phyloP scores from a whole-genome alignment of 2,888 invertebrate species.

The Gerosis bhagava region DNA sequence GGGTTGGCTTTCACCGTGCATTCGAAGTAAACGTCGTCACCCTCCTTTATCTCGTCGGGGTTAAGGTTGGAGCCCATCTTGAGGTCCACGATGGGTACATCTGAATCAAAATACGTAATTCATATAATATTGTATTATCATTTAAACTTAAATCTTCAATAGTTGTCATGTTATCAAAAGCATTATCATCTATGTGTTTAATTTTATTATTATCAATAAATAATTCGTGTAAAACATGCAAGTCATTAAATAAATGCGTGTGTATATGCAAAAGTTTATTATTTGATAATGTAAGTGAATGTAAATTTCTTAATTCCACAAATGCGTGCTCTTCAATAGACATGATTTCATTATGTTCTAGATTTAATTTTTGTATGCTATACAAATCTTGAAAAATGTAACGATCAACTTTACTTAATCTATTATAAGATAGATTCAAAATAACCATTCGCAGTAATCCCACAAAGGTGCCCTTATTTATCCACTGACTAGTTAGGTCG shows the following conservation, averaged over 20 bases:
- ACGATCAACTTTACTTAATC: constrained; percentile 85
- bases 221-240: constrained; percentile 88
- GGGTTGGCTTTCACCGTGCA: constrained; percentile 93
- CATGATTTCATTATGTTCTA: constrained; percentile 87
- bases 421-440: constrained; percentile 88
- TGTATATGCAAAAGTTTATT: constrained; percentile 87
- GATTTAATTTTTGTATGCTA: constrained; percentile 88
- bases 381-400: constrained; percentile 88
- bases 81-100: constrained; percentile 90
- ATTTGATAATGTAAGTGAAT: constrained; percentile 87
- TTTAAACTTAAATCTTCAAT: constrained; percentile 89
- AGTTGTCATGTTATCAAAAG: constrained; percentile 89
- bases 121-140: too few relatives aligned
- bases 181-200: constrained; percentile 84
- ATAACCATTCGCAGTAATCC: constrained; percentile 88
- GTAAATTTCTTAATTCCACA: constrained; percentile 87
- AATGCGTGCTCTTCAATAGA: constrained; percentile 89
- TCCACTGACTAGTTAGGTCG: constrained; percentile 88
- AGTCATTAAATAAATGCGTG: constrained; percentile 85
- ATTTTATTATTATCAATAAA: constrained; percentile 89
- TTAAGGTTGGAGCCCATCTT: constrained; percentile 93
- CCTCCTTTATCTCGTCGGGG: constrained; percentile 94
- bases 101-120: constrained; percentile 84
- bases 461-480: constrained; percentile 88
- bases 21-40: constrained; percentile 95